phyloP scores from a whole-genome alignment of 2,797 vertebrate genomes.

The Anableps anableps region DNA sequence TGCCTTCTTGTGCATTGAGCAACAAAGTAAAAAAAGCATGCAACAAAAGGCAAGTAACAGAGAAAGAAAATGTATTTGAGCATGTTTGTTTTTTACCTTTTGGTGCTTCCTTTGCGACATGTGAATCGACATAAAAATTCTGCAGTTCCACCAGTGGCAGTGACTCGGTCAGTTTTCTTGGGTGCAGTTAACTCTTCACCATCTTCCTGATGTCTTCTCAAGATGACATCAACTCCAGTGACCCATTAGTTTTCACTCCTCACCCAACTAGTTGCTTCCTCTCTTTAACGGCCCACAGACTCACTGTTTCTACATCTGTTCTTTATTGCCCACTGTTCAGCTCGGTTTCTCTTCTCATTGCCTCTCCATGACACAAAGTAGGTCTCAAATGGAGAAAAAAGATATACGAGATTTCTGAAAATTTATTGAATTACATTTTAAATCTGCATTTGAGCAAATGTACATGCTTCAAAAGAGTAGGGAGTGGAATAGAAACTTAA shows the following conservation, averaged over 20 bases:
- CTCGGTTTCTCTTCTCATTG: slow-evolving; percentile 48
- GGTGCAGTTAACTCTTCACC: slow-evolving; percentile 37
- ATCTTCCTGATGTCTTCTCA: slow-evolving; percentile 70
- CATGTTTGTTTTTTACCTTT: not conserved
- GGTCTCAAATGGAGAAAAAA: slow-evolving; percentile 14
- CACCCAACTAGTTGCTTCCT: slow-evolving; percentile 56
- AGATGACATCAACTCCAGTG: slow-evolving; percentile 64
- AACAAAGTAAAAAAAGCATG: slow-evolving; percentile 28
- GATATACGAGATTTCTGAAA: slow-evolving; percentile 9
- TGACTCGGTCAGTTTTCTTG: slow-evolving; percentile 30
- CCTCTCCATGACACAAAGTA: slow-evolving; percentile 37
- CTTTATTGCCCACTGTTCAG: slow-evolving; percentile 63
- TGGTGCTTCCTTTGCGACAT: slow-evolving; percentile 7
- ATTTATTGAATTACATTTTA: not conserved
- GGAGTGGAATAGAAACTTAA: slow-evolving; percentile 33
- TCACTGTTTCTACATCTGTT: slow-evolving; percentile 63
- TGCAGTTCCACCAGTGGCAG: not conserved
- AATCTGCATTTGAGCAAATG: slow-evolving; percentile 2
- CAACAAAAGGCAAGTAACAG: slow-evolving; percentile 37
- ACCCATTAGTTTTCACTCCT: slow-evolving; percentile 61
- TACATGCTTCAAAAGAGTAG: slow-evolving; percentile 31
- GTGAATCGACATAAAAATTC: slow-evolving; percentile 1
- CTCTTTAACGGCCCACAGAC: slow-evolving; percentile 57
- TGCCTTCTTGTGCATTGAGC: not conserved
- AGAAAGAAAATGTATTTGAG: not conserved